phyloP scores from a whole-genome alignment of 1,140 invertebrate species.

The Dreissena rostriformis region DNA sequence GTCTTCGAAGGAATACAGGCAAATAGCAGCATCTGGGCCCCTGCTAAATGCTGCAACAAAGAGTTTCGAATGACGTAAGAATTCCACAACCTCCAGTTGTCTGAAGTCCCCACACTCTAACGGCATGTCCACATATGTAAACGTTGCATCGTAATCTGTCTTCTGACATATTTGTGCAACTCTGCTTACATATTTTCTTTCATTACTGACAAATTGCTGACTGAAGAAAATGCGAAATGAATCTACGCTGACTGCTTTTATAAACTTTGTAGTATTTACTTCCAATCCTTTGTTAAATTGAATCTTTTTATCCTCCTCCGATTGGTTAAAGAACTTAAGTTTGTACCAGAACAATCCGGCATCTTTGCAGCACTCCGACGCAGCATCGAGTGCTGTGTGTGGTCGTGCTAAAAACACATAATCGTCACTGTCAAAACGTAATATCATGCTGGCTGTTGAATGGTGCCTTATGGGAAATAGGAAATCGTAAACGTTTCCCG shows the following conservation, averaged over 20 bases:
- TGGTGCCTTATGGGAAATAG: too few relatives aligned
- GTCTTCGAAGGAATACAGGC: slow-evolving; percentile 11
- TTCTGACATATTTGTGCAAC: slow-evolving; percentile 36
- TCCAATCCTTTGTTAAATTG: too few relatives aligned
- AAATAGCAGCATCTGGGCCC: neutral
- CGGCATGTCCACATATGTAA: slow-evolving; percentile 40
- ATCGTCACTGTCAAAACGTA: too few relatives aligned
- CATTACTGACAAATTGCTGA: neutral
- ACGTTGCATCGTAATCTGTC: neutral
- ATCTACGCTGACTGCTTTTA: slow-evolving; percentile 10
- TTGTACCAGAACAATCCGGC: too few relatives aligned
- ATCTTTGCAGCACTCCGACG: too few relatives aligned
- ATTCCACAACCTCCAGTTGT: neutral
- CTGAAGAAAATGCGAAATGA: slow-evolving; percentile 32
- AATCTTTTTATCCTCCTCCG: too few relatives aligned
- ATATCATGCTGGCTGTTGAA: too few relatives aligned
- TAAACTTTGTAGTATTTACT: slow-evolving; percentile 8
- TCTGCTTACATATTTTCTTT: neutral
- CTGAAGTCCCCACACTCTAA: slow-evolving; percentile 29
- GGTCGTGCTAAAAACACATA: too few relatives aligned
- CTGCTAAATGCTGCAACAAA: slow-evolving; percentile 18
- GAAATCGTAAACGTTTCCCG: too few relatives aligned
- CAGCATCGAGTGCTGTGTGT: too few relatives aligned
- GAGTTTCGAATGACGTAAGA: neutral
- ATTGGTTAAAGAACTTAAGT: too few relatives aligned